Conservation (phyloP, 1,140 invertebrate genomes). For the Leptonema lineaticorne region DNA sequence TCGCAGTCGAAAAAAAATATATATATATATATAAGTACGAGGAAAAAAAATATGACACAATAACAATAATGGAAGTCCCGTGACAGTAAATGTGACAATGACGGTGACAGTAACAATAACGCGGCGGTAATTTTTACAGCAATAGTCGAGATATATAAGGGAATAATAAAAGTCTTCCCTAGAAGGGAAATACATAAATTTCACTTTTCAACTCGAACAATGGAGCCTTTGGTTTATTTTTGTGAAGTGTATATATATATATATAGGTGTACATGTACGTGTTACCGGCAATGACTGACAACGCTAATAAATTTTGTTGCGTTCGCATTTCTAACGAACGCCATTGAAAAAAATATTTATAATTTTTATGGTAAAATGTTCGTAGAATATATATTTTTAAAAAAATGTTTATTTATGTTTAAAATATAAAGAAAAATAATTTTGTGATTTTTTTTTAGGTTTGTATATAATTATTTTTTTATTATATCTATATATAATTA, state of each 20-base stretch:
- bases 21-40: background rate
- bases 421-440: too few relatives aligned
- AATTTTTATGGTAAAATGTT: too few relatives aligned
- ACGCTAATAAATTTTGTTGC: too few relatives aligned
- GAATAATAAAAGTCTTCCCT: conserved; percentile 14
- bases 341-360: too few relatives aligned
- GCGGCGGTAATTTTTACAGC: conserved; percentile 1
- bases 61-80: conserved; percentile 11
- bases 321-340: too few relatives aligned
- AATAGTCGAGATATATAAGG: conserved; percentile 7
- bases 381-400: too few relatives aligned
- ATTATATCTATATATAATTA: too few relatives aligned
- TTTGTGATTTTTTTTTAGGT: too few relatives aligned
- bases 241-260: too few relatives aligned
- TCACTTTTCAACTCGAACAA: background rate
- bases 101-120: conserved; percentile 14
- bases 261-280: background rate
- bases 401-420: too few relatives aligned
- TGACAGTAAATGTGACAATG: conserved; percentile 17
- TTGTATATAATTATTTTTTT: too few relatives aligned
- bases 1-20: background rate
- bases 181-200: background rate
- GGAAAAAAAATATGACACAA: background rate
- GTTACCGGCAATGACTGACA: too few relatives aligned
- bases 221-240: background rate